A percentile compares a stretch with the other conserved stretches of the same genome.
Evolutionary conservation across 1,140 invertebrate species (phyloP).

Genomic region (Megalonaias nervosa): DNA sequence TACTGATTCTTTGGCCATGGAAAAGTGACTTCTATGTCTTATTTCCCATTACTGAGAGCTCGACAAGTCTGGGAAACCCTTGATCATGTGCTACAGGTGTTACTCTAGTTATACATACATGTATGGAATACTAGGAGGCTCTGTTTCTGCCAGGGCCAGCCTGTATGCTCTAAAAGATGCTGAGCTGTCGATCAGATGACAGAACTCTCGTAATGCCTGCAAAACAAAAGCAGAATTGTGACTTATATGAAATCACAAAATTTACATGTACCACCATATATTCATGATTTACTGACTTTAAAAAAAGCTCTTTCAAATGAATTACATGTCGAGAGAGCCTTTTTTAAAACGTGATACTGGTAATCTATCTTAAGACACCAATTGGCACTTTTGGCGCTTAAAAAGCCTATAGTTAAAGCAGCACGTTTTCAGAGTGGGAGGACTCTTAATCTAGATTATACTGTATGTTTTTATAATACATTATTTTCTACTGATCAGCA

Average conservation of each 20-base stretch:
- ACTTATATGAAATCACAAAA: neutral
- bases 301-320: neutral
- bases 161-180: constrained; percentile 96
- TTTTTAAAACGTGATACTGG: no score
- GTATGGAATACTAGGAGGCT: constrained; percentile 98
- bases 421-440: no score
- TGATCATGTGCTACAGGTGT: no score
- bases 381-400: no score
- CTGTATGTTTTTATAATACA: no score
- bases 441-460: no score
- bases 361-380: no score
- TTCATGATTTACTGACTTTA: neutral
- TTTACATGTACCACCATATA: neutral
- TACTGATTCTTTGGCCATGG: no score
- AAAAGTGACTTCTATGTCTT: no score
- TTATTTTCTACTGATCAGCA: no score
- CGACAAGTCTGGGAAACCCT: no score
- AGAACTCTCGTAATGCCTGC: constrained; percentile 88
- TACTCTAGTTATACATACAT: constrained; percentile 81
- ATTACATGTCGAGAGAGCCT: neutral
- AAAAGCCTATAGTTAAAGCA: neutral
- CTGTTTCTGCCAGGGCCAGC: constrained; percentile 92
- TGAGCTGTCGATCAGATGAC: constrained; percentile 95
- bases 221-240: constrained; percentile 2
- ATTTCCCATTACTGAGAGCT: no score